Conservation (phyloP, 2,113 vertebrate species). For the Callipepla californica region DNA sequence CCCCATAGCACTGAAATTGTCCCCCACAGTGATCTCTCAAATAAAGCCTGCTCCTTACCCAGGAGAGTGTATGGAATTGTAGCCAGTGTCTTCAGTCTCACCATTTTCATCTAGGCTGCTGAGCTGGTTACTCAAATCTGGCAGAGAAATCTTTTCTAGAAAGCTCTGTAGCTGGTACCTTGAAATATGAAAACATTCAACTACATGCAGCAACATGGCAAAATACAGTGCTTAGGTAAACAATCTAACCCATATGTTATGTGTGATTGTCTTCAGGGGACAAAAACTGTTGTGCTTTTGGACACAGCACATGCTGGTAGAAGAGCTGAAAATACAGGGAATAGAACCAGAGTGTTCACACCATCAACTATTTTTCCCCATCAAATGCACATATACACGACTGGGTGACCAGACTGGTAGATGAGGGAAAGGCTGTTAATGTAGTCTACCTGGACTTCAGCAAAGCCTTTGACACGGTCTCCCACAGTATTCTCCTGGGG, state of each 20-base stretch:
- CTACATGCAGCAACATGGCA: accelerated
- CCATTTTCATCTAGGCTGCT: background rate
- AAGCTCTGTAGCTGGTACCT: background rate
- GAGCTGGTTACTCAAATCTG: background rate
- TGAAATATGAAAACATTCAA: background rate
- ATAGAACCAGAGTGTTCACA: background rate
- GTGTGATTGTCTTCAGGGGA: accelerated
- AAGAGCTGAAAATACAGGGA: background rate
- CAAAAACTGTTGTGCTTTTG: background rate
- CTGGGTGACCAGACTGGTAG: too few relatives aligned
- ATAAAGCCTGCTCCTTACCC: background rate
- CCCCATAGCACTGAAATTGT: background rate
- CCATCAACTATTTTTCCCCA: background rate
- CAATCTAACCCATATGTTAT: accelerated
- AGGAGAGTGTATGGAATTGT: background rate
- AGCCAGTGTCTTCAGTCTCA: background rate
- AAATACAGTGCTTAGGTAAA: background rate
- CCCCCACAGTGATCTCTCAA: background rate
- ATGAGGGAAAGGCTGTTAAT: too few relatives aligned
- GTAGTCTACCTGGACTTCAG: too few relatives aligned
- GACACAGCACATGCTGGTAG: accelerated
- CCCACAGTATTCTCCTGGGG: too few relatives aligned
- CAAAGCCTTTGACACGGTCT: too few relatives aligned
- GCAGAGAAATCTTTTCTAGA: background rate
- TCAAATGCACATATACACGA: background rate